A percentile compares a stretch with the other conserved stretches of the same genome.
Evolutionary conservation across 1,140 invertebrate species (phyloP).

Genomic region (Palaemon carinicauda): DNA sequence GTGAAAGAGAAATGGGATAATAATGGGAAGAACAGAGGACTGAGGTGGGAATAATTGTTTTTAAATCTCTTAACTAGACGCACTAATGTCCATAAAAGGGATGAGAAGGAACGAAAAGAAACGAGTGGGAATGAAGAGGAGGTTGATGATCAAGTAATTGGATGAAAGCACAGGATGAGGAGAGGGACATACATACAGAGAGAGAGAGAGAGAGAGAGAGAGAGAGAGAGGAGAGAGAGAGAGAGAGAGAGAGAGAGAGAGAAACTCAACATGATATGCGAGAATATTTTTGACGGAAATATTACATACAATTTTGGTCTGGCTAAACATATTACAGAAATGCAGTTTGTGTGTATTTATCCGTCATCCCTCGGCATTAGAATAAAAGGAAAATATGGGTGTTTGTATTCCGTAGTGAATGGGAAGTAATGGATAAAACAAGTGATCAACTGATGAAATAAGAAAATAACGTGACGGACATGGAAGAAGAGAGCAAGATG

Average conservation of each 20-base stretch:
- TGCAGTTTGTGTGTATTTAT: no score
- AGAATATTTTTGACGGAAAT: background rate
- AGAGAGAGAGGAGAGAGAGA: constrained; percentile 20
- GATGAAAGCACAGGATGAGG: background rate
- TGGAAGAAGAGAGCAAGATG: no score
- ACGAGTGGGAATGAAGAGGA: background rate
- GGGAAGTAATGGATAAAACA: no score
- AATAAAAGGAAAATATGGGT: no score
- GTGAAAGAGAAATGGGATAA: constrained; percentile 30
- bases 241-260: constrained; percentile 20
- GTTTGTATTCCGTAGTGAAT: no score
- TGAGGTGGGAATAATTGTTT: no score
- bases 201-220: background rate
- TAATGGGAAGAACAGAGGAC: constrained; percentile 17
- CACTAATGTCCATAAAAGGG: background rate
- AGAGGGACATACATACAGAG: background rate
- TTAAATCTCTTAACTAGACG: no score
- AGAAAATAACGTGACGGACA: no score
- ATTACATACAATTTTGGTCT: no score
- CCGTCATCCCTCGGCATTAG: no score
- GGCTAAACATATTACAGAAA: no score
- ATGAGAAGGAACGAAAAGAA: constrained; percentile 7
- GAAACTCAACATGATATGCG: background rate
- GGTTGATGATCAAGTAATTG: background rate
- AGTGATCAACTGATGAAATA: no score